Evolutionary conservation across 2,888 invertebrate species (phyloP), one percentile per base, ranked within the genome.

Genomic region (Lymantria monacha): DNA sequence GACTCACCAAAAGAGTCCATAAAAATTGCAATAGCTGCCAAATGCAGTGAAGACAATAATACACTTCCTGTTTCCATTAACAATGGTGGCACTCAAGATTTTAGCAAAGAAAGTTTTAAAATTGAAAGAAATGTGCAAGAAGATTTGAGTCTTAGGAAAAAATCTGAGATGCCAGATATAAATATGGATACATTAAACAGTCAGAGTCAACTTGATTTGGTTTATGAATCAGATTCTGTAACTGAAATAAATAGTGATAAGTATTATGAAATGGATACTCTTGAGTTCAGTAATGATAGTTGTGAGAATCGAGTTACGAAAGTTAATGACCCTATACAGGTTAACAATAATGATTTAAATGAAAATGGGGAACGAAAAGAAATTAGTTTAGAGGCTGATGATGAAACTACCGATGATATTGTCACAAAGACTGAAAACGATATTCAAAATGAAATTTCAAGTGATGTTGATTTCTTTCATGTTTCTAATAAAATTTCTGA

Each of bases 181-280:
- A 43, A 48, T 12, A 46, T 42, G 14, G 22, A 48, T 41, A 37
- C 33, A 13, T n/a, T 40, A 9, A 44, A 42, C 15, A 53, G 46
- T 36, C 50, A 54, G 10, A 48, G 48, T 44, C 46, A 57, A 12
- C 7, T 50, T 0, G 44, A 54, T 11, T 42, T 61, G 13, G 40
- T 51, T 22, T 62, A 49, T 0, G 53, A 63, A 30, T 31, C 54
- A 1, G 60, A 53, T 33, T 36, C 51, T 0, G 5, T 30, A 0
- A 30, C 15, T 9, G 37, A 14, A 7, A 1, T 11, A 9, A n/a
- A 53, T 38, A 47, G 7, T 33, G 51, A 51, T 15, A 54, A 44
- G 11, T n/a, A 59, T 15, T 53, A 55, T 30, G 66, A 63, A 41
- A 50, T 63, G 52, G 52, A 67, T 33, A 57, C 57, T 9, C 44